Evolutionary conservation across 2,888 invertebrate species (phyloP).

Genomic region (Acrobasis consociella): DNA sequence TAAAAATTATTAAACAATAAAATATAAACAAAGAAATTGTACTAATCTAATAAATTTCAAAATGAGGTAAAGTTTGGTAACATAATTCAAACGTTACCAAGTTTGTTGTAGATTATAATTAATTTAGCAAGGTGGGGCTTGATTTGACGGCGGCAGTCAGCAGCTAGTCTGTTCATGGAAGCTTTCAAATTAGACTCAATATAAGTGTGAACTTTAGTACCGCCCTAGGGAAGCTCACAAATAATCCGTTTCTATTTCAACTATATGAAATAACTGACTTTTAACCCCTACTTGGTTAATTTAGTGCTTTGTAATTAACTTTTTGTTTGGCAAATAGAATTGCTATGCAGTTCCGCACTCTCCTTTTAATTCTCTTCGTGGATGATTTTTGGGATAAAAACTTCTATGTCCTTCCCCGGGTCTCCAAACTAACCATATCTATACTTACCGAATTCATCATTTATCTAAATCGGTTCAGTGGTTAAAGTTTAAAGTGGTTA

Average conservation of each 20-base stretch:
- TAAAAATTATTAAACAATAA: no score
- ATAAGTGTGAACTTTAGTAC: conserved; percentile 4
- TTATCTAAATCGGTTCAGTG: no score
- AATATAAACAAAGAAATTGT: not conserved
- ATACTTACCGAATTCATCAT: no score
- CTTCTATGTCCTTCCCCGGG: no score
- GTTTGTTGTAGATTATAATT: conserved; percentile 9
- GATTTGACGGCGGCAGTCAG: conserved; percentile 17
- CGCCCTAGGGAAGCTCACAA: not conserved
- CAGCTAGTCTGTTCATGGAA: conserved; percentile 18
- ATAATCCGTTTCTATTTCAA: not conserved
- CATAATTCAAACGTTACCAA: not conserved
- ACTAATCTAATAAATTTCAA: not conserved
- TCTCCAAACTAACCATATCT: no score
- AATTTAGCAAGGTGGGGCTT: conserved; percentile 7
- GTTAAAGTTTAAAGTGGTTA: no score
- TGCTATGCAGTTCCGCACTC: no score
- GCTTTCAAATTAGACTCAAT: conserved; percentile 17
- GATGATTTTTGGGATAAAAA: no score
- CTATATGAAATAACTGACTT: not conserved
- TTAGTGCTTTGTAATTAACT: no score
- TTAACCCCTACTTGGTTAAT: no score
- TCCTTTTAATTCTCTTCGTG: no score
- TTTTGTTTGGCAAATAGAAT: no score
- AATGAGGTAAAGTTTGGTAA: not conserved